Conservation (phyloP, 2,113 vertebrate genomes). For the Antechinus flavipes region DNA sequence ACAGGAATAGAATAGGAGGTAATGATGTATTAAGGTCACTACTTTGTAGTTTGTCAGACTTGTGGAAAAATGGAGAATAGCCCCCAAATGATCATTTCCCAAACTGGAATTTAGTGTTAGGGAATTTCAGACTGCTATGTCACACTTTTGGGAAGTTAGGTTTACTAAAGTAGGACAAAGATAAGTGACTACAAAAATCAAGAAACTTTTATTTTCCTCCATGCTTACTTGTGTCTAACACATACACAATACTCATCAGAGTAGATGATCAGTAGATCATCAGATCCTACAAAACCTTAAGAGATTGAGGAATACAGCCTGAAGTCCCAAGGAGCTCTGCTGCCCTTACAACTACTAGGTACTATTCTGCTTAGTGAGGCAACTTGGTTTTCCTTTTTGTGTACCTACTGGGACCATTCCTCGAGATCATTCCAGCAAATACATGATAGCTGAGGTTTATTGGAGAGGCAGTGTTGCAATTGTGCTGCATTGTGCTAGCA, state of each 20-base stretch:
- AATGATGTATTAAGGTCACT: not conserved
- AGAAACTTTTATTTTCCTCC: not conserved
- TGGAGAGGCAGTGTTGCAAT: conserved; percentile 72
- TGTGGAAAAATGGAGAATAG: not conserved
- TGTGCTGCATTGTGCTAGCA: conserved; percentile 75
- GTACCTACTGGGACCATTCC: not conserved
- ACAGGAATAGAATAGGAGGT: not conserved
- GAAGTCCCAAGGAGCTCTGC: not conserved
- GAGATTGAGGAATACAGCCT: not conserved
- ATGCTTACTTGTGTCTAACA: not conserved
- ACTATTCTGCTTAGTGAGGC: conserved; percentile 3
- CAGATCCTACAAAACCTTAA: not conserved
- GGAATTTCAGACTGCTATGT: not conserved
- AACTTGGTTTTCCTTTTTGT: conserved; percentile 9
- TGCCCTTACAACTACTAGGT: not conserved
- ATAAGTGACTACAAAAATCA: fast-evolving
- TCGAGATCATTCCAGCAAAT: conserved; percentile 57
- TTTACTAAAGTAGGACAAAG: not conserved
- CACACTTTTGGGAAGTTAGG: not conserved
- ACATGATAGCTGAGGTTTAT: conserved; percentile 72
- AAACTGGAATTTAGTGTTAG: not conserved
- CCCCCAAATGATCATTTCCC: not conserved
- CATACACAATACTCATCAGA: no score
- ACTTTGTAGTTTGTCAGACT: not conserved
- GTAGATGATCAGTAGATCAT: not conserved